Evolutionary conservation across 2,797 vertebrate genomes (phyloP).

Genomic region (Borostomias antarcticus): DNA sequence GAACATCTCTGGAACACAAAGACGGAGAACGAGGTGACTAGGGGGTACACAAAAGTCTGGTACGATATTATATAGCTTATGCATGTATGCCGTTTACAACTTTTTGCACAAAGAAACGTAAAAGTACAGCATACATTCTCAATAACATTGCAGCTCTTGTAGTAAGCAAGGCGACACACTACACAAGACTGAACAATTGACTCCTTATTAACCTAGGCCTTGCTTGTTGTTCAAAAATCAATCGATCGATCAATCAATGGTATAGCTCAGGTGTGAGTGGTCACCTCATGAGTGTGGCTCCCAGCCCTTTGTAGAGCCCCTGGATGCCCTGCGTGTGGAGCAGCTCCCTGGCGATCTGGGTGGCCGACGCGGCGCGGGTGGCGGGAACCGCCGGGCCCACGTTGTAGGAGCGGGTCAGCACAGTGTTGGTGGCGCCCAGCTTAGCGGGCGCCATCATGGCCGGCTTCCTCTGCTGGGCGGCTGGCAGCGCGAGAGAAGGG

Average conservation of each 20-base stretch:
- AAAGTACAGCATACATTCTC: too few species aligned
- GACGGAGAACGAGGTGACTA: background rate
- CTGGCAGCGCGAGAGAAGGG: constrained; percentile 46
- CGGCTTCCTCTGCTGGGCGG: constrained; percentile 77
- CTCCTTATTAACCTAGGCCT: too few species aligned
- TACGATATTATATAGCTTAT: too few species aligned
- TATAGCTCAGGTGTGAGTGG: background rate
- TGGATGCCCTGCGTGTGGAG: constrained; percentile 76
- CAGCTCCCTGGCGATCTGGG: constrained; percentile 80
- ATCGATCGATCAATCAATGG: too few species aligned
- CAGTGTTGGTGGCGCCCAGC: constrained; percentile 67
- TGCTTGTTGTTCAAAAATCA: too few species aligned
- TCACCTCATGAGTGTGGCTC: constrained; percentile 84
- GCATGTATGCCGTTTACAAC: too few species aligned
- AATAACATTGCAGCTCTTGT: too few species aligned
- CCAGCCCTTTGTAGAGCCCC: constrained; percentile 84
- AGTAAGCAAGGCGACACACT: too few species aligned
- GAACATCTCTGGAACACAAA: constrained; percentile 76
- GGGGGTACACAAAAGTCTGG: background rate
- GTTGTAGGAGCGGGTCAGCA: constrained; percentile 81
- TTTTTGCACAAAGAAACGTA: too few species aligned
- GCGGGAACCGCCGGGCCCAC: constrained; percentile 60
- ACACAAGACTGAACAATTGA: too few species aligned
- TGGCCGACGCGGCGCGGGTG: constrained; percentile 71
- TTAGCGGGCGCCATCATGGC: constrained; percentile 69